Percentiles rank a stretch among this genome's conserved stretches.
phyloP scores from a whole-genome alignment of 2,888 invertebrate genomes.

The Glaucopsyche alexis region DNA sequence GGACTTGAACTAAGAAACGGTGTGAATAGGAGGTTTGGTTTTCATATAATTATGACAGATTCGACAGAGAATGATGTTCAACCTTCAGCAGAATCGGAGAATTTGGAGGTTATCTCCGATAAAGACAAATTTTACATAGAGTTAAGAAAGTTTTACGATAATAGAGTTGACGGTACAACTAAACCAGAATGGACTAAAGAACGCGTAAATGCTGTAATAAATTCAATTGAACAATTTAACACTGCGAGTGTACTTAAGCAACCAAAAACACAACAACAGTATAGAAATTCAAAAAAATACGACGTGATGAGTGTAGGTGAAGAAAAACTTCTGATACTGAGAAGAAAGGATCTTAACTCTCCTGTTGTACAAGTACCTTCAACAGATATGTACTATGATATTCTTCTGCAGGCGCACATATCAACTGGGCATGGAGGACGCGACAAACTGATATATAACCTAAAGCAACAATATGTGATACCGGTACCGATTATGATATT shows the following conservation, averaged over 20 bases:
- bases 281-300: constrained; percentile 28
- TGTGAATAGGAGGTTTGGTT: too few relatives aligned
- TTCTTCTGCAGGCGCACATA: constrained; percentile 31
- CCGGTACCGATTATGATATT: constrained; percentile 21
- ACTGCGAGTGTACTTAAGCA: too few relatives aligned
- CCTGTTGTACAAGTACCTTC: constrained; percentile 30
- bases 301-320: constrained; percentile 33
- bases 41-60: too few relatives aligned
- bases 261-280: constrained; percentile 24
- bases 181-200: constrained; percentile 22
- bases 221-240: too few relatives aligned
- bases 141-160: constrained; percentile 18
- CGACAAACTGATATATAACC: constrained; percentile 33
- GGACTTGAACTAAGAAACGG: too few relatives aligned
- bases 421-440: constrained; percentile 34
- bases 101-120: too few relatives aligned
- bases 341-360: constrained; percentile 28
- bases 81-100: too few relatives aligned
- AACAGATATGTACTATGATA: constrained; percentile 31
- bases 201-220: constrained; percentile 11
- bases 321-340: constrained; percentile 31
- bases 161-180: constrained; percentile 9
- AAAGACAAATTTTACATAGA: constrained; percentile 4
- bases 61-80: too few relatives aligned
- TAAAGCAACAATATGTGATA: constrained; percentile 35